Evolutionary conservation across 2,888 invertebrate genomes (phyloP).

Genomic region (Salticus scenicus): DNA sequence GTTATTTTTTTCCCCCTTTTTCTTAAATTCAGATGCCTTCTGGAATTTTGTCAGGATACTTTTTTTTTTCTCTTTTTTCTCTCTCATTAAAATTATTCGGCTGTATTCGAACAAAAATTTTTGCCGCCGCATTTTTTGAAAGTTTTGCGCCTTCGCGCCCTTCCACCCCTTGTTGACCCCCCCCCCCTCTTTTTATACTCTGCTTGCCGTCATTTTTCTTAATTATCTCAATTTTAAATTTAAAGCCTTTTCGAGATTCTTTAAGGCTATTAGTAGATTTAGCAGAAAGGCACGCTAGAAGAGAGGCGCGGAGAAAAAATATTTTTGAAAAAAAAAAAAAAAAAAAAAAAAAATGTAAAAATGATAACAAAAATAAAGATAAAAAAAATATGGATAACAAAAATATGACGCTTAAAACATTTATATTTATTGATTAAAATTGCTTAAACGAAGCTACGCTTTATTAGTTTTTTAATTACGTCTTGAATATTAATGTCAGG

Average conservation of each 20-base stretch:
- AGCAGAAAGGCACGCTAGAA: slow-evolving; percentile 44
- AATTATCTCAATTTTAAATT: slow-evolving; percentile 70
- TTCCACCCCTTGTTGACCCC: slow-evolving; percentile 3
- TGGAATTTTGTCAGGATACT: slow-evolving; percentile 59
- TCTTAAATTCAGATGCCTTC: slow-evolving; percentile 52
- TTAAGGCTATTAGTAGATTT: slow-evolving; percentile 68
- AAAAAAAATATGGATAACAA: slow-evolving; percentile 61
- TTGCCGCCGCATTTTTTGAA: slow-evolving; percentile 64
- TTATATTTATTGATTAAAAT: slow-evolving; percentile 70
- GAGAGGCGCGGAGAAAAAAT: slow-evolving; percentile 4
- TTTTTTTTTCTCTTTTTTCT: slow-evolving; percentile 35
- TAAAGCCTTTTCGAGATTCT: slow-evolving; percentile 64
- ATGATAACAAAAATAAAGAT: neutral
- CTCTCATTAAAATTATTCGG: slow-evolving; percentile 64
- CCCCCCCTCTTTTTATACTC: slow-evolving; percentile 33
- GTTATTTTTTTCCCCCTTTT: slow-evolving; percentile 19
- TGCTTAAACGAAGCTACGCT: slow-evolving; percentile 67
- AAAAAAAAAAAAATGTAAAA: slow-evolving; percentile 29
- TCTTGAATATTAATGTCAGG: slow-evolving; percentile 69
- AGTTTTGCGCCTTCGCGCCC: slow-evolving; percentile 21
- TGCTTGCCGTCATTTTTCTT: slow-evolving; percentile 62
- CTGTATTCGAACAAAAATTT: slow-evolving; percentile 59
- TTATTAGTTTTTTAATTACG: slow-evolving; percentile 70
- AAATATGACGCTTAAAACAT: slow-evolving; percentile 69
- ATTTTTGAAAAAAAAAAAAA: slow-evolving; percentile 27